A percentile compares a stretch with the other conserved stretches of the same genome.
Conservation (phyloP, 2,797 vertebrate genomes). For the Morelia viridis region DNA sequence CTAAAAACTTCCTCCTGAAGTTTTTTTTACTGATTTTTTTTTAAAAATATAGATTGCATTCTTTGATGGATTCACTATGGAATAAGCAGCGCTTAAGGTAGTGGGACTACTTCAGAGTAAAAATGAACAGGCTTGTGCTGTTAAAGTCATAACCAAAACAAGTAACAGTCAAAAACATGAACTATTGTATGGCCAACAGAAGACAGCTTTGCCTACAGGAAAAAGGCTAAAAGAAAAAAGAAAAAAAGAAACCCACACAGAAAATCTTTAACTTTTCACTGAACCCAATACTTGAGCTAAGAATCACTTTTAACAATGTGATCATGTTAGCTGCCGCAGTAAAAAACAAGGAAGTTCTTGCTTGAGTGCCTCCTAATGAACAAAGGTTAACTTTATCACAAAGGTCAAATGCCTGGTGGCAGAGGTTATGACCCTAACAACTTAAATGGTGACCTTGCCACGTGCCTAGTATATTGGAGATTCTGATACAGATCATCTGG, state of each 20-base stretch:
- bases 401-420: slow-evolving; percentile 91
- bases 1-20: slow-evolving; percentile 20
- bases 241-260: not conserved
- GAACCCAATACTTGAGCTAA: slow-evolving; percentile 68
- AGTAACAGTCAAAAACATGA: slow-evolving; percentile 45
- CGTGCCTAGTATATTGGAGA: slow-evolving; percentile 85
- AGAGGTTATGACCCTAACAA: slow-evolving; percentile 87
- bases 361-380: slow-evolving; percentile 91
- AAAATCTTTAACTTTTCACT: slow-evolving; percentile 57
- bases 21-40: not conserved
- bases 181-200: slow-evolving; percentile 37
- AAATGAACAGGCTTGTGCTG: not conserved
- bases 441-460: slow-evolving; percentile 89
- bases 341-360: slow-evolving; percentile 80
- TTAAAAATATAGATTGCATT: not conserved
- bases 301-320: slow-evolving; percentile 68
- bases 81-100: not conserved
- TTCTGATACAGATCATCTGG: slow-evolving; percentile 82
- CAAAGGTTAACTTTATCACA: slow-evolving; percentile 92
- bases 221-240: slow-evolving; percentile 45
- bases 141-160: slow-evolving; percentile 23
- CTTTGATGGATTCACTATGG: not conserved
- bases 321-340: slow-evolving; percentile 78
- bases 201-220: slow-evolving; percentile 34
- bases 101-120: not conserved